Percentiles rank a stretch among this genome's conserved stretches.
phyloP scores from a whole-genome alignment of 2,888 invertebrate species.

The Anodontia alba region DNA sequence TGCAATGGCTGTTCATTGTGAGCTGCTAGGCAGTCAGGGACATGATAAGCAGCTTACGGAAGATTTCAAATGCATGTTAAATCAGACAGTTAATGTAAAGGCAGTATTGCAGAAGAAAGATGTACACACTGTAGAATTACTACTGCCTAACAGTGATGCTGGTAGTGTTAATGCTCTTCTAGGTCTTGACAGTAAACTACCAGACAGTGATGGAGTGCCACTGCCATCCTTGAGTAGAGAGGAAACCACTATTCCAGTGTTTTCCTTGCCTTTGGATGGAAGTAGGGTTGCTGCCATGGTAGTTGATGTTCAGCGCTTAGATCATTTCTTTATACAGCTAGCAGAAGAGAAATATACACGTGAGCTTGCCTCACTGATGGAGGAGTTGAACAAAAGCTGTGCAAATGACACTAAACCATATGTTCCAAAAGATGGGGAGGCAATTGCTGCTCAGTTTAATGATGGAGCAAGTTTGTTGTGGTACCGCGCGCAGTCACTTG shows the following conservation, averaged over 20 bases:
- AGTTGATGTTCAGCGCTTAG: slow-evolving; percentile 25
- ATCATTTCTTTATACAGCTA: slow-evolving; percentile 38
- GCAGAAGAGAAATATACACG: neutral
- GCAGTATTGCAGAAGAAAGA: neutral
- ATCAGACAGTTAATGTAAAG: slow-evolving; percentile 7
- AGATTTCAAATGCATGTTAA: slow-evolving; percentile 14
- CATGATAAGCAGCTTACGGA: neutral
- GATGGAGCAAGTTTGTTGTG: slow-evolving; percentile 41
- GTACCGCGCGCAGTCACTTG: slow-evolving; percentile 53
- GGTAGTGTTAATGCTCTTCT: slow-evolving; percentile 2
- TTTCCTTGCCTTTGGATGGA: slow-evolving; percentile 25
- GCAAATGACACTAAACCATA: slow-evolving; percentile 11
- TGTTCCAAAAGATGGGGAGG: slow-evolving; percentile 40
- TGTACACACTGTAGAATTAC: neutral
- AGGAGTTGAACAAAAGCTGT: slow-evolving; percentile 41
- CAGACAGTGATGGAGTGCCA: neutral
- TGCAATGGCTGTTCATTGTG: slow-evolving; percentile 46
- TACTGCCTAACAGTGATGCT: neutral
- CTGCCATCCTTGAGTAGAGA: neutral
- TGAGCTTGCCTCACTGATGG: slow-evolving; percentile 12
- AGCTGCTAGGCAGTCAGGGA: neutral
- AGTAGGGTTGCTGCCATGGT: slow-evolving; percentile 11
- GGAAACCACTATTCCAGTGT: neutral
- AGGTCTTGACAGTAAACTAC: neutral
- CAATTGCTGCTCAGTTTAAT: slow-evolving; percentile 48